Percentiles rank a stretch among this genome's conserved stretches.
Evolutionary conservation across 2,888 invertebrate species (phyloP).

Genomic region (Adineta ricciae): DNA sequence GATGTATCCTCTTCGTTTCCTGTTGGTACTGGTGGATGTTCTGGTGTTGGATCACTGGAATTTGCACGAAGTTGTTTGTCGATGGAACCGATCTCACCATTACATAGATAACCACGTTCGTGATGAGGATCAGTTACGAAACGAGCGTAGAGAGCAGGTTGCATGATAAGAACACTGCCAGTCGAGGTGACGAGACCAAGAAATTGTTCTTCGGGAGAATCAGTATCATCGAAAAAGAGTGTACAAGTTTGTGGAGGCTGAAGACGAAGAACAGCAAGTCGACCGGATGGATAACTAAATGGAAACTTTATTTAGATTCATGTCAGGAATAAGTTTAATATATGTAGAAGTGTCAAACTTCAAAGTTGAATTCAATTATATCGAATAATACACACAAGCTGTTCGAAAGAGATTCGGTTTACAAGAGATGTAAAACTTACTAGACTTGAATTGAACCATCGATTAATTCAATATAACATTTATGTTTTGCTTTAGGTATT

Average conservation of each 20-base stretch:
- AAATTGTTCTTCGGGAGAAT: not conserved
- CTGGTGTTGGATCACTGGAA: not conserved
- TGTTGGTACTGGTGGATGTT: not conserved
- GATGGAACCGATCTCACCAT: not conserved
- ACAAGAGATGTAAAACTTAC: not conserved
- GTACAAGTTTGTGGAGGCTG: not conserved
- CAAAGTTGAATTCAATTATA: too few relatives aligned
- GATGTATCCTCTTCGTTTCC: not conserved
- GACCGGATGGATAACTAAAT: slow-evolving; percentile 17
- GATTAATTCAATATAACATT: not conserved
- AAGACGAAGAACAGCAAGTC: not conserved
- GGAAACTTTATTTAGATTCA: not conserved
- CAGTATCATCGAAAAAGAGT: not conserved
- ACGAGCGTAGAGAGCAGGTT: not conserved
- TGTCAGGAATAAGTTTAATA: too few relatives aligned
- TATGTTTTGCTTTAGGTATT: not conserved
- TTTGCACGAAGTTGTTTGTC: not conserved
- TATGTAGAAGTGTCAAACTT: too few relatives aligned
- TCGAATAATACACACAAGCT: too few relatives aligned
- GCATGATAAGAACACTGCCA: not conserved
- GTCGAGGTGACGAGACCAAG: not conserved
- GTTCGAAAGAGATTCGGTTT: too few relatives aligned
- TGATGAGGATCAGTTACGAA: not conserved
- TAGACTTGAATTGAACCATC: not conserved
- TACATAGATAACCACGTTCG: not conserved